Conservation (phyloP, 2,888 invertebrate species). For the Periphyllus acericola region DNA sequence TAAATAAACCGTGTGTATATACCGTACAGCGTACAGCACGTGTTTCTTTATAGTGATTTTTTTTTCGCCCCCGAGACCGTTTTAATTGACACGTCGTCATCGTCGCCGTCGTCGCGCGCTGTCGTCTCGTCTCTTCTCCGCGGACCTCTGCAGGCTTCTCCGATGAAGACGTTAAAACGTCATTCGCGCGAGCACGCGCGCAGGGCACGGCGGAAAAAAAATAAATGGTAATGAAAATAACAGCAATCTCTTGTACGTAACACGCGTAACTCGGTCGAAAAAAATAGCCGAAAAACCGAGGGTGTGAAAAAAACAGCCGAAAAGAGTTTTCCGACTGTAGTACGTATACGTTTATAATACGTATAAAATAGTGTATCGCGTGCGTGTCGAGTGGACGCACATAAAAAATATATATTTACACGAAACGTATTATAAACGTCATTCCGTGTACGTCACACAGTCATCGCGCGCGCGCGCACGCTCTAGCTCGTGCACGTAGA, state of each 20-base stretch:
- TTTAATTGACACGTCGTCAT: constrained; percentile 35
- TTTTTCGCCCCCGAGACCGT: neutral
- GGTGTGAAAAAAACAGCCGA: neutral
- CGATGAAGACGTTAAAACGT: constrained; percentile 44
- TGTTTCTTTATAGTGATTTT: neutral
- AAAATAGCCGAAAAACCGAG: neutral
- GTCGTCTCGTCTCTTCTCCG: neutral
- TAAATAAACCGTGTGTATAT: neutral
- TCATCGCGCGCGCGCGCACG: neutral
- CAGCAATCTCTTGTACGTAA: neutral
- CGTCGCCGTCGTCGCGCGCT: neutral
- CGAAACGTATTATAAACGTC: neutral
- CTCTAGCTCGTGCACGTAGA: neutral
- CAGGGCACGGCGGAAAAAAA: neutral
- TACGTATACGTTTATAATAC: too few relatives aligned
- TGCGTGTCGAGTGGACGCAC: constrained; percentile 30
- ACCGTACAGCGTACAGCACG: neutral
- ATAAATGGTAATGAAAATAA: neutral
- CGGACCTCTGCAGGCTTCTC: neutral
- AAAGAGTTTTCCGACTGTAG: constrained; percentile 22
- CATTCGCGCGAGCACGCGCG: neutral
- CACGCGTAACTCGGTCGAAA: neutral
- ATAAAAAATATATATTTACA: neutral
- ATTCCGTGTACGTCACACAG: neutral
- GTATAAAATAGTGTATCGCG: constrained; percentile 24